phyloP scores from a whole-genome alignment of 64 coral and sea anemone species.

The Platygyra sinensis region DNA sequence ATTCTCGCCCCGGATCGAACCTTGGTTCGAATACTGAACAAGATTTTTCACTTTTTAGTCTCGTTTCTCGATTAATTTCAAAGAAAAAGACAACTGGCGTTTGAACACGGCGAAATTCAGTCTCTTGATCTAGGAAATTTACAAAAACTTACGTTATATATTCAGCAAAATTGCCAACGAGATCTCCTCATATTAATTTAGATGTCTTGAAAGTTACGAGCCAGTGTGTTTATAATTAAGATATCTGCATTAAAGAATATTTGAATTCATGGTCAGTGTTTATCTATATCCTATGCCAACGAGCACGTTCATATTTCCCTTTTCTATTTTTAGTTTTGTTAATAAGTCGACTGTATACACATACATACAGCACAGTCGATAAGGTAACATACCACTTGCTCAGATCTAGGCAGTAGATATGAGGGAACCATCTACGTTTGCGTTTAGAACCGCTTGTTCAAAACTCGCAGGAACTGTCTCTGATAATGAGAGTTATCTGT shows the following conservation, averaged over 20 bases:
- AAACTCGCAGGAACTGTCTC: constrained; percentile 83
- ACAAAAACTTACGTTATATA: neutral
- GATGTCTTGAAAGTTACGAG: neutral
- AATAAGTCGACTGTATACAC: neutral
- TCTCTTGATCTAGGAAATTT: neutral
- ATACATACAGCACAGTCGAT: neutral
- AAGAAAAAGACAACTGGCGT: neutral
- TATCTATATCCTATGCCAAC: neutral
- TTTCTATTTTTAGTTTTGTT: neutral
- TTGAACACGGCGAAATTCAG: neutral
- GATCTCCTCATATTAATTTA: neutral
- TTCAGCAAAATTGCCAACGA: too few species aligned
- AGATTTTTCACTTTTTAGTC: neutral
- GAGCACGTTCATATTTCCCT: neutral
- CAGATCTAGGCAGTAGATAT: neutral
- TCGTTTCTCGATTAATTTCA: neutral
- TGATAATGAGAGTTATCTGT: constrained; percentile 86
- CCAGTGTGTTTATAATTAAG: constrained; percentile 2
- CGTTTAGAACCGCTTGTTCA: constrained; percentile 81
- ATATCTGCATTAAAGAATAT: neutral
- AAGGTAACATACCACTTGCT: neutral
- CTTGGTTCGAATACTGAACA: neutral
- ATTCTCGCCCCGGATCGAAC: neutral
- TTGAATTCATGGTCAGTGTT: neutral
- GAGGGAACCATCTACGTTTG: neutral